Evolutionary conservation across 2,888 invertebrate genomes (phyloP).

Genomic region (Hesperia comma): DNA sequence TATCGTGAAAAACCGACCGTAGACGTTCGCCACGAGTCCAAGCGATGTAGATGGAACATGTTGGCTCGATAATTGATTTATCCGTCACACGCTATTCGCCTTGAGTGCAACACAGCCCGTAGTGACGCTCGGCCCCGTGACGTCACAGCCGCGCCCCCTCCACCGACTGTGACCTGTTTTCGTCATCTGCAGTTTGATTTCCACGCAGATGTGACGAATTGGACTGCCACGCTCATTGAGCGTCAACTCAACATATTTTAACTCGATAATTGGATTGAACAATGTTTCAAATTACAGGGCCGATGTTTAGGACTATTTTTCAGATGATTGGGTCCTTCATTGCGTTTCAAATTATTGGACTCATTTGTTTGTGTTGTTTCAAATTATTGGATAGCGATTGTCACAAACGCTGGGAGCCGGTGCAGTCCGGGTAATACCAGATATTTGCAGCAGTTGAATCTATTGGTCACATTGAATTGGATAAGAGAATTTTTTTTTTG

Average conservation of each 20-base stretch:
- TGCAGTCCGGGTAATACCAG: too few species aligned
- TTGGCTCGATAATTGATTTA: neutral
- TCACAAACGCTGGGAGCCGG: neutral
- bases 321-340: neutral
- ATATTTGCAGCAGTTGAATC: too few species aligned
- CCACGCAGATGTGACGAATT: slow-evolving; percentile 37
- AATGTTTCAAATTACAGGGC: slow-evolving; percentile 18
- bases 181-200: slow-evolving; percentile 36
- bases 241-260: slow-evolving; percentile 27
- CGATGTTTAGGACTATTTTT: slow-evolving; percentile 14
- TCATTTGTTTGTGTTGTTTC: neutral
- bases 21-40: too few species aligned
- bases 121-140: slow-evolving; percentile 40
- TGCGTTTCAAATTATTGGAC: neutral
- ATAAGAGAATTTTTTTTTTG: too few species aligned
- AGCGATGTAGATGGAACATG: too few species aligned
- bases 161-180: slow-evolving; percentile 42
- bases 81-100: slow-evolving; percentile 1
- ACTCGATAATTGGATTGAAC: slow-evolving; percentile 32
- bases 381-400: slow-evolving; percentile 4
- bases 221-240: slow-evolving; percentile 23
- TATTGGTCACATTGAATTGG: too few species aligned
- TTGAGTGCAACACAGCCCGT: neutral
- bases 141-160: slow-evolving; percentile 42
- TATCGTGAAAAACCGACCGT: too few species aligned